Base-by-base conservation (phyloP, 2,888 invertebrate genomes). In the Melanchra persicariae region DNA sequence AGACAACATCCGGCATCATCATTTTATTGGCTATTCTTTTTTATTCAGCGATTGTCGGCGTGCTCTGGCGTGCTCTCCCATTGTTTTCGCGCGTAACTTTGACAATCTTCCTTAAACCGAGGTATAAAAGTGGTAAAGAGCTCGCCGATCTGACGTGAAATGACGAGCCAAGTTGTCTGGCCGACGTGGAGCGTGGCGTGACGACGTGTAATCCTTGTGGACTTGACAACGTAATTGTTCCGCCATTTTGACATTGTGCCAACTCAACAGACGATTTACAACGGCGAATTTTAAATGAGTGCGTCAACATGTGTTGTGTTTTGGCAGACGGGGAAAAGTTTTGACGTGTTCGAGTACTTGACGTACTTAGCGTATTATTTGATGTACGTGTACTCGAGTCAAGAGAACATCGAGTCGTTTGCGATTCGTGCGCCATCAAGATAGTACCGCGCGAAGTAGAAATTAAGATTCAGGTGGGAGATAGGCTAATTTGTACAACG, bases 191-290 rank as follows among this genome's bases (percentile, higher is more conserved):
- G 87, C 79, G 83, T 88, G 85, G 79, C 84, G 88, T 87, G 88
- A 84, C 86, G 88, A 85, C 84, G 78, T 83, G 86, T 88, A 91
- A 89, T 89, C 89, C 88, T 87, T 89, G 88, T 88, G 88, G 87
- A 87, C 84, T 87, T 89, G 92, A 89, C 90, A 87, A 86, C 87
- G 88, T 91, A 91, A 93, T 93, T 92, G 91, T 90, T 88, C 87
- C 85, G 85, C 87, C 89, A 86, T 91, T 91, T 90, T 92, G 93
- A 91, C 92, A 90, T 87, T 87, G 82, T 90, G 92, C 90, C 92
- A 91, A 87, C 87, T 85, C 82, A 78, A 83, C 83, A 81, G 77
- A 81, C 82, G 79, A 86, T 87, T 84, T 83, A 84, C 81, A 84
- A 84, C 81, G 76, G 74, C 78, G 82, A 86, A 85, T 87, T 87